A percentile compares a stretch with the other conserved stretches of the same genome.
Evolutionary conservation across 2,888 invertebrate genomes (phyloP).

Genomic region (Punctoribates punctum): DNA sequence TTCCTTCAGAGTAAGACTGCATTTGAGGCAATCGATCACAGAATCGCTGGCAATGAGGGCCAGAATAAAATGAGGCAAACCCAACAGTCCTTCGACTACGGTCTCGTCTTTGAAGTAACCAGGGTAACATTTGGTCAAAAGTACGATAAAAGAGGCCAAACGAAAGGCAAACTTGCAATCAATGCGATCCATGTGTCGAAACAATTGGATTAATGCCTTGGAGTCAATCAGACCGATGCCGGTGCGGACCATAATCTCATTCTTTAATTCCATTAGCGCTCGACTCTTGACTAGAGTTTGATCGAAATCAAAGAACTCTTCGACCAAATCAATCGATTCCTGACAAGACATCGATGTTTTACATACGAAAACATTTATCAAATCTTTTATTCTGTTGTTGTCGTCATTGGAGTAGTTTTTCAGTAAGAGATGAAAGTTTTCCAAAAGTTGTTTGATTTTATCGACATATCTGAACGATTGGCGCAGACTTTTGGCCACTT

Average conservation of each 20-base stretch:
- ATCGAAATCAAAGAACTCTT: background rate
- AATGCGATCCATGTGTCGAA: background rate
- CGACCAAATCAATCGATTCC: background rate
- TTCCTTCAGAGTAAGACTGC: background rate
- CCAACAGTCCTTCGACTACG: background rate
- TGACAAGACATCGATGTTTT: background rate
- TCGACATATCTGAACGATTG: background rate
- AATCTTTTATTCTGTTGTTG: background rate
- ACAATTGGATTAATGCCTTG: background rate
- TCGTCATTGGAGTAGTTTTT: background rate
- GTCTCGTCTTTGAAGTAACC: background rate
- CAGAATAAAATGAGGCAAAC: background rate
- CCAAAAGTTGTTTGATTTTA: background rate
- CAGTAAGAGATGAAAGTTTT: conserved; percentile 11
- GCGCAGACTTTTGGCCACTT: background rate
- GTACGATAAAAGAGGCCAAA: conserved; percentile 12
- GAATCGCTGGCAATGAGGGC: background rate
- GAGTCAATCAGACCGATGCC: conserved; percentile 20
- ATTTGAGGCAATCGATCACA: background rate
- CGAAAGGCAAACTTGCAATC: background rate
- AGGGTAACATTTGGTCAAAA: background rate
- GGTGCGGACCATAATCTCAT: background rate
- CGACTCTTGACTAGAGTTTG: background rate
- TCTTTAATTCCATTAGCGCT: background rate
- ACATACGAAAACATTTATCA: background rate